phyloP scores from a whole-genome alignment of 2,797 vertebrate species.

The Ciconia nigra region DNA sequence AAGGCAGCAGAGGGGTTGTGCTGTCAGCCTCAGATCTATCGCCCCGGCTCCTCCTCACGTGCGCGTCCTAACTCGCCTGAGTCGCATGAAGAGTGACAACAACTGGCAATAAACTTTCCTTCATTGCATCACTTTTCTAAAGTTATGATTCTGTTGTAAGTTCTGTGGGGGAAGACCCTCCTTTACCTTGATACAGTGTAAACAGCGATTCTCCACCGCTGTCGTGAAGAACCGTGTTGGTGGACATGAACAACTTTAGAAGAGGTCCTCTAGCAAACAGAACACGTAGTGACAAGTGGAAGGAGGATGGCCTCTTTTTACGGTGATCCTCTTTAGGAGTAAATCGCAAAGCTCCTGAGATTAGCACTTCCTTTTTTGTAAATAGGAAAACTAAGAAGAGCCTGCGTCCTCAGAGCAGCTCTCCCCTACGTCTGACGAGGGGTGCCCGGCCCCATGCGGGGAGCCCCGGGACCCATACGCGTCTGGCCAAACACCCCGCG shows the following conservation, averaged over 20 bases:
- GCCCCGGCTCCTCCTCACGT: fast-evolving
- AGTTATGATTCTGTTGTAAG: fast-evolving
- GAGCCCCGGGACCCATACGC: fast-evolving
- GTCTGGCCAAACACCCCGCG: fast-evolving
- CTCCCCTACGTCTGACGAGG: fast-evolving
- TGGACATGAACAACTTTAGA: fast-evolving
- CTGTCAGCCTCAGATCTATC: background rate
- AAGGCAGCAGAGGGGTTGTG: background rate
- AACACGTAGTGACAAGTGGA: background rate
- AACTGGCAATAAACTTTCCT: background rate
- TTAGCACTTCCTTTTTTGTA: background rate
- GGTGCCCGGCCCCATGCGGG: fast-evolving
- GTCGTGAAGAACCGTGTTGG: fast-evolving
- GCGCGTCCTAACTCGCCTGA: fast-evolving
- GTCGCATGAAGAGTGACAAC: fast-evolving
- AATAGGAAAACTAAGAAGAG: background rate
- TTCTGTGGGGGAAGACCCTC: background rate
- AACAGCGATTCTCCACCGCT: background rate
- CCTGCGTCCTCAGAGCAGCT: fast-evolving
- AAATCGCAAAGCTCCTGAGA: background rate
- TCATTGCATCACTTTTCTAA: fast-evolving
- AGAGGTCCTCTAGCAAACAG: background rate
- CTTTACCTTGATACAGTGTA: background rate
- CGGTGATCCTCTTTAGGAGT: background rate
- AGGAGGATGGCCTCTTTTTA: background rate